Conservation (phyloP, 2,888 invertebrate genomes). For the Orthosia gracilis region DNA sequence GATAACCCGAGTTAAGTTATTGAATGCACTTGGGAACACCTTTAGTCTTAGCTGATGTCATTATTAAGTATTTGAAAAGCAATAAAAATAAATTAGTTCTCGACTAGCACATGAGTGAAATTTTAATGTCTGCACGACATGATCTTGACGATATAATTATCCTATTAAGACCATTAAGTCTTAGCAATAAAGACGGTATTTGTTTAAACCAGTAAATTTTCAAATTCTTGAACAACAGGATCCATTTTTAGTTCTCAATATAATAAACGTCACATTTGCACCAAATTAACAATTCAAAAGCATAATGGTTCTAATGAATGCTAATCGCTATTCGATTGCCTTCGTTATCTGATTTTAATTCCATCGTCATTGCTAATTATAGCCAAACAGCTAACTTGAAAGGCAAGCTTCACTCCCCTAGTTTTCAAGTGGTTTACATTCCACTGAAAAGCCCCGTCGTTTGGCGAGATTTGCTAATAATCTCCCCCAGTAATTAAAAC, state of each 20-base stretch:
- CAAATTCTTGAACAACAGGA: slow-evolving; percentile 49
- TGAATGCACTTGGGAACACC: slow-evolving; percentile 23
- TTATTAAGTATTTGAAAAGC: slow-evolving; percentile 48
- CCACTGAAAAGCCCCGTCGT: slow-evolving; percentile 85
- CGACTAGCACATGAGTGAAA: slow-evolving; percentile 26
- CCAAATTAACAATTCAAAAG: slow-evolving; percentile 55
- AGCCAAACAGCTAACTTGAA: slow-evolving; percentile 62
- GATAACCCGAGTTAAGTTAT: slow-evolving; percentile 9
- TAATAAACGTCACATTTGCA: slow-evolving; percentile 64
- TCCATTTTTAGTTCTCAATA: slow-evolving; percentile 52
- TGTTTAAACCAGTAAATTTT: slow-evolving; percentile 35
- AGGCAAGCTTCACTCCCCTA: slow-evolving; percentile 74
- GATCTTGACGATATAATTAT: slow-evolving; percentile 28
- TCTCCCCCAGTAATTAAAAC: slow-evolving; percentile 91
- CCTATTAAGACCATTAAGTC: slow-evolving; percentile 25
- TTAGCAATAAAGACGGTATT: slow-evolving; percentile 41
- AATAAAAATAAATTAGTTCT: slow-evolving; percentile 52
- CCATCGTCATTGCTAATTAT: slow-evolving; percentile 68
- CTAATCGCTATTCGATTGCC: slow-evolving; percentile 64
- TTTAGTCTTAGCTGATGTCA: slow-evolving; percentile 27
- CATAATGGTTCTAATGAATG: slow-evolving; percentile 66
- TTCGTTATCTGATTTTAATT: slow-evolving; percentile 56
- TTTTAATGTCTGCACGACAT: slow-evolving; percentile 19
- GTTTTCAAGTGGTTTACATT: slow-evolving; percentile 84
- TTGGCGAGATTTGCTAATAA: slow-evolving; percentile 88